Conservation (phyloP, 2,888 invertebrate genomes). For the Merodon equestris region DNA sequence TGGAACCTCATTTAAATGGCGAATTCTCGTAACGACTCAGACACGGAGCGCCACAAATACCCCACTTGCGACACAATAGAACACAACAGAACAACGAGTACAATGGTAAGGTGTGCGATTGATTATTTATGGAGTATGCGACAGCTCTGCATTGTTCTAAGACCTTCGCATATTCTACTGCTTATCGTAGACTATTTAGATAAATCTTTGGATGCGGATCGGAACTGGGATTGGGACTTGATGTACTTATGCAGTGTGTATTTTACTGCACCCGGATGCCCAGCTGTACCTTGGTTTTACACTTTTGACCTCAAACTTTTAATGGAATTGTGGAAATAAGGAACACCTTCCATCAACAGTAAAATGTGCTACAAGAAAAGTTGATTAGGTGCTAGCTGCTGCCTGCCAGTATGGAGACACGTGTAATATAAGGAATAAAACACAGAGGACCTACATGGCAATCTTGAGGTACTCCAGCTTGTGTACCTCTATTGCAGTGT, state of each 20-base stretch:
- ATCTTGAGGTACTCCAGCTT: too few relatives aligned
- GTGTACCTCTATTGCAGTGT: too few relatives aligned
- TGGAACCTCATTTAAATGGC: conserved; percentile 58
- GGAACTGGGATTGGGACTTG: conserved; percentile 33
- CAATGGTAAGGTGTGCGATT: conserved; percentile 63
- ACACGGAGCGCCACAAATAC: conserved; percentile 11
- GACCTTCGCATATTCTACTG: conserved; percentile 41
- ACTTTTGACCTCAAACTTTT: conserved; percentile 21
- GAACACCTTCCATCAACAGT: too few relatives aligned
- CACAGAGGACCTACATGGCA: too few relatives aligned
- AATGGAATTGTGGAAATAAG: too few relatives aligned
- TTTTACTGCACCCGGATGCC: too few relatives aligned
- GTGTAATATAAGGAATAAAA: too few relatives aligned
- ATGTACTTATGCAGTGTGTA: conserved; percentile 32
- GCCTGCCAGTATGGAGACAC: too few relatives aligned
- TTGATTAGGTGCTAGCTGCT: too few relatives aligned
- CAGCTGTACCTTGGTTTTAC: too few relatives aligned
- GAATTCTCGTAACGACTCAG: conserved; percentile 39
- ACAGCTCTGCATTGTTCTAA: conserved; percentile 49
- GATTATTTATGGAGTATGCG: conserved; percentile 60
- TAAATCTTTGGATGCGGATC: conserved; percentile 23
- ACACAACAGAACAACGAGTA: conserved; percentile 16
- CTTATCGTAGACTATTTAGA: conserved; percentile 40
- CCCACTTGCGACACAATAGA: too few relatives aligned
- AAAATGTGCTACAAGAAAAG: too few relatives aligned